Conservation (phyloP, 2,888 invertebrate species). For the Uloborus plumipes region DNA sequence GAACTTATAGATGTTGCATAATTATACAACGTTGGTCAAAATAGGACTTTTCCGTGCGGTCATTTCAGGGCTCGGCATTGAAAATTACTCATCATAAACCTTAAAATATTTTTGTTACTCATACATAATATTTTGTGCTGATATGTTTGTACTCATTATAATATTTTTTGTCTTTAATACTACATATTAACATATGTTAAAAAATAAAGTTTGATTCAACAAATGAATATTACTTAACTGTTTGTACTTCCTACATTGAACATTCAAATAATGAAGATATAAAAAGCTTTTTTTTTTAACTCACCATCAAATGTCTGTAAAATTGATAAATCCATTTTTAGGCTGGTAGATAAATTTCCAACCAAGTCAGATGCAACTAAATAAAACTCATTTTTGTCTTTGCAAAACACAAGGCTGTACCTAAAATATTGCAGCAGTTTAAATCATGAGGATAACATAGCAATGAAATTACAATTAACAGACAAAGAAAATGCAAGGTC, state of each 20-base stretch:
- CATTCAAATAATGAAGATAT: neutral
- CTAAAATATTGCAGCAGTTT: conserved; percentile 13
- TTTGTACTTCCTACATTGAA: neutral
- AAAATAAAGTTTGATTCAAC: no score
- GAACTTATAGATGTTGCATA: no score
- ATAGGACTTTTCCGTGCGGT: no score
- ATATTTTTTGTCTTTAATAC: no score
- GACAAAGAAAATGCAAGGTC: no score
- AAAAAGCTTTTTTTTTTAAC: neutral
- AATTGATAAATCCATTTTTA: conserved; percentile 58
- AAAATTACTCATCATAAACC: neutral
- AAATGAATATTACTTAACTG: no score
- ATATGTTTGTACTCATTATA: no score
- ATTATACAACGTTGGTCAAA: no score
- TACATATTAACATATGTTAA: no score
- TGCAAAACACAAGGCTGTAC: conserved; percentile 33
- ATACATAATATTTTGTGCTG: no score
- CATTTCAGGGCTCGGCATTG: no score
- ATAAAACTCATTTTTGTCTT: conserved; percentile 64
- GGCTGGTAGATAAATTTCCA: conserved; percentile 37
- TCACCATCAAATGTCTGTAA: conserved; percentile 64
- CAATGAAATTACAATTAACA: neutral
- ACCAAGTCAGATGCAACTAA: conserved; percentile 62
- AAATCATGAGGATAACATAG: neutral
- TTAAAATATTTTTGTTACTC: neutral